Evolutionary conservation across 2,797 vertebrate species (phyloP).

Genomic region (Gymnothorax javanicus): DNA sequence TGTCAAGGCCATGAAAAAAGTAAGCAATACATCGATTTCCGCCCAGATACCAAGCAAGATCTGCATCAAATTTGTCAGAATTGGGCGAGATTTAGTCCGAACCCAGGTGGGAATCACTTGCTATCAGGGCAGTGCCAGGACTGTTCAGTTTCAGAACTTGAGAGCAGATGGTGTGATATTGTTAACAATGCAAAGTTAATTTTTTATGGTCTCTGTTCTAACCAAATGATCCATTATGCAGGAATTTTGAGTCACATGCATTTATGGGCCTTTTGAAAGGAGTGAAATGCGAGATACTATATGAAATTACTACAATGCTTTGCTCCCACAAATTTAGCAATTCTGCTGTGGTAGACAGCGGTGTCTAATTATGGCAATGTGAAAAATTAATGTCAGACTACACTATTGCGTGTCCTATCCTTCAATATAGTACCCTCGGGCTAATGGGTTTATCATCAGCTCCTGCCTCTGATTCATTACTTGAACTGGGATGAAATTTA

Average conservation of each 20-base stretch:
- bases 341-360: not conserved
- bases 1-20: conserved; percentile 34
- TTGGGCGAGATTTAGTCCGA: too few relatives aligned
- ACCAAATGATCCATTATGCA: conserved; percentile 61
- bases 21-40: conserved; percentile 51
- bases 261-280: conserved; percentile 46
- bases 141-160: not conserved
- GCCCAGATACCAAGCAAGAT: not conserved
- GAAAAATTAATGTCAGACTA: not conserved
- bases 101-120: too few relatives aligned
- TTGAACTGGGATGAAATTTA: not conserved
- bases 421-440: not conserved
- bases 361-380: not conserved
- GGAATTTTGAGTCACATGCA: conserved; percentile 51
- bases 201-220: conserved; percentile 21
- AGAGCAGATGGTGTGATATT: conserved; percentile 44
- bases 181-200: conserved; percentile 44
- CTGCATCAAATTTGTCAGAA: too few relatives aligned
- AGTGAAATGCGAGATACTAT: not conserved
- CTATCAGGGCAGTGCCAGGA: too few relatives aligned
- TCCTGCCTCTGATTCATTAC: not conserved
- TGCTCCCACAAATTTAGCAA: not conserved
- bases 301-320: not conserved
- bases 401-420: not conserved
- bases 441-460: not conserved